These are phyloP conservation scores for Recurvirostra avosetta DNA, from an alignment of 2,113 vertebrate genomes.

Conservation along the genomic window DNA sequence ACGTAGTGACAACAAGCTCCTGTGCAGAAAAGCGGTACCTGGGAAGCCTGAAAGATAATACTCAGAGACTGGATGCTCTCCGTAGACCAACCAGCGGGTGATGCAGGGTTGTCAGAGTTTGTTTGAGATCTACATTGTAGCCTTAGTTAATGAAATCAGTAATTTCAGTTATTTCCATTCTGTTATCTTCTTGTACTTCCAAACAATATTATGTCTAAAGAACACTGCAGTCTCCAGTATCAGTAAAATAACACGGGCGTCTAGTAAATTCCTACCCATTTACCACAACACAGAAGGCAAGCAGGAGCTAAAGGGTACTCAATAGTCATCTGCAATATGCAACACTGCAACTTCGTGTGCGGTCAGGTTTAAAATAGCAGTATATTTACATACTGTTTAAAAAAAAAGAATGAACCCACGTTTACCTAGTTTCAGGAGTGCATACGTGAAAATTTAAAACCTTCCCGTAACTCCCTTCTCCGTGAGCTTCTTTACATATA, in stretches of 20 bases:
- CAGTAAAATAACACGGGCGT: background rate
- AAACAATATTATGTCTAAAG: background rate
- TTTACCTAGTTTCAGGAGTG: background rate
- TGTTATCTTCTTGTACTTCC: background rate
- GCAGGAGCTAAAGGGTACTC: background rate
- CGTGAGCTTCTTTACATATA: background rate
- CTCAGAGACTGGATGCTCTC: background rate
- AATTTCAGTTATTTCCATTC: background rate
- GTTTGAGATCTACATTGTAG: background rate
- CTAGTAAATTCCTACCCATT: background rate
- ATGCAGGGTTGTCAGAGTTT: background rate
- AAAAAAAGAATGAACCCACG: background rate
- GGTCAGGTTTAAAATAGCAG: background rate
- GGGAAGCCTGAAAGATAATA: background rate
- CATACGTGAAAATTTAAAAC: background rate
- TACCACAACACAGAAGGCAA: background rate
- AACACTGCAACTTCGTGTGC: background rate
- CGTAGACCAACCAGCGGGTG: background rate
- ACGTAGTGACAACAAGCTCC: accelerated
- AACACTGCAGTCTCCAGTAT: background rate
- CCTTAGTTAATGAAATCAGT: background rate
- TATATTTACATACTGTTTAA: background rate
- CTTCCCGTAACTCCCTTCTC: background rate
- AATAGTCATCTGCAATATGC: background rate
- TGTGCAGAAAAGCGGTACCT: background rate